Percentiles rank a stretch among this genome's conserved stretches.
Conservation (phyloP, 2,113 vertebrate species). For the Hirundichthys speculiger region DNA sequence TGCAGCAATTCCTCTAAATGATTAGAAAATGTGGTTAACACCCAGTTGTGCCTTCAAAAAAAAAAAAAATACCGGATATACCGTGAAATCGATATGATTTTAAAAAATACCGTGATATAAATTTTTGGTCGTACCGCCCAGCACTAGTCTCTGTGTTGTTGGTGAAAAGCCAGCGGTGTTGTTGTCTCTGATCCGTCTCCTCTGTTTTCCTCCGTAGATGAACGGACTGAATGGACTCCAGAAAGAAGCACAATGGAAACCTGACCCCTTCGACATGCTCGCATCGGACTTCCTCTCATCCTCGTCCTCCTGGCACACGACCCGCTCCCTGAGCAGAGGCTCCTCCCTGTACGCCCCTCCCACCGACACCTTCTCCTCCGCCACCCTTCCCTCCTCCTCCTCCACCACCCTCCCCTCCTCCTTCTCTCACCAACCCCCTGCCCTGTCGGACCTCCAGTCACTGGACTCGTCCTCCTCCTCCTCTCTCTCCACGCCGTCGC, state of each 20-base stretch:
- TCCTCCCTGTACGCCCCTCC: constrained; percentile 39
- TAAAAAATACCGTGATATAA: no score
- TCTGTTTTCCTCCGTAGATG: constrained; percentile 71
- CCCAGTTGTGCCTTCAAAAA: no score
- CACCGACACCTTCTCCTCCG: background rate
- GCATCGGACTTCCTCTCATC: constrained; percentile 80
- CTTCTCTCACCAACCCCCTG: constrained; percentile 75
- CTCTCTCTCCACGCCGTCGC: constrained; percentile 46
- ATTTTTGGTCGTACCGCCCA: no score
- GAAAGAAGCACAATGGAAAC: constrained; percentile 84
- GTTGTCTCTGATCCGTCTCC: background rate
- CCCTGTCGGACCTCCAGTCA: constrained; percentile 68
- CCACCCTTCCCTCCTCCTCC: constrained; percentile 62
- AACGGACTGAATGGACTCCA: constrained; percentile 79
- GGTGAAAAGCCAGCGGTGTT: no score
- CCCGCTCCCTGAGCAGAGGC: constrained; percentile 80
- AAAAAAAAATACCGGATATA: no score
- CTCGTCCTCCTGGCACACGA: constrained; percentile 75
- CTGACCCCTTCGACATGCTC: constrained; percentile 85
- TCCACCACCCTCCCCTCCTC: constrained; percentile 72
- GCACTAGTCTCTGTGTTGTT: no score
- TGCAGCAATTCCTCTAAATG: no score
- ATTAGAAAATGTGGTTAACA: no score
- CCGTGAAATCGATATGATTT: no score
- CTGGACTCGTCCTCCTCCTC: constrained; percentile 60